Base-by-base conservation (phyloP, 2,888 invertebrate species). In the Drosophila robusta region DNA sequence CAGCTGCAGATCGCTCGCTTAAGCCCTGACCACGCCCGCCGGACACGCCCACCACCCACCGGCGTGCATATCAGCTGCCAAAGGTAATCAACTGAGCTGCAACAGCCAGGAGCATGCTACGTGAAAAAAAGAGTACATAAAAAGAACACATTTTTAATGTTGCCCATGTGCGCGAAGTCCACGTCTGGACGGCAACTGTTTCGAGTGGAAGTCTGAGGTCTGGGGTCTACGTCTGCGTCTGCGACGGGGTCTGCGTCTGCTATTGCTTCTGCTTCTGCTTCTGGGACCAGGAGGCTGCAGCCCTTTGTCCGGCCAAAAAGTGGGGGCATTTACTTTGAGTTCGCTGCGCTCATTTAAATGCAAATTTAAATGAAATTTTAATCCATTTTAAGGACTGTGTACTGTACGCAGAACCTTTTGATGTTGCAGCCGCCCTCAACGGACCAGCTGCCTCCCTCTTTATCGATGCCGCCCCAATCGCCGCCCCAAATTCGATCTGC, bases 291-390 rank as follows among this genome's bases (percentile, higher is more conserved):
- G 61, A 50, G 9, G 29, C 42, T 42, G 5, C 57, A 42, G 73
- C 47, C 60, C 75, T 78, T 78, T 75, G 79, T 75, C 60, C 60
- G 36, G 42, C 4, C 18, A 18, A 18, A 26, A 29, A 14, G 16
- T 42, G 57, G 34, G 50, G 55, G 55, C 79, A 76, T 85, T 78
- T 80, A 83, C 83, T 86, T 88, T 87, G 89, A 83, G 86, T 81
- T 71, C 78, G 74, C 65, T 66, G 69, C 70, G 74, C 87, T 91
- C 89, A 90, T 90, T 90, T 90, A 90, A 90, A 90, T 90, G 90
- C 83, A 90, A 90, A 90, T 90, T 90, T 90, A 90, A 91, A 90
- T 90, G 90, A 90, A 90, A 90, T 90, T 91, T 90, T 90, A 90
- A 90, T 90, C 87, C 90, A 75, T 78, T 90, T 90, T 90, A 87